A percentile compares a stretch with the other conserved stretches of the same genome.
Conservation (phyloP, 2,113 vertebrate genomes). For the Ovis aries region ARS-UI_Ramb_v3.0 NC_056054.1:21757501-21758000, state of each 20-base stretch:
- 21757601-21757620: not conserved
- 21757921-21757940: not conserved
- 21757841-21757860: not conserved
- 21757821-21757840: not conserved
- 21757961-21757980: not conserved
- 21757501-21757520: not conserved
- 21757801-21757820: not conserved
- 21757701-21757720: not conserved
- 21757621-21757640: not conserved
- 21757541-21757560: not conserved
- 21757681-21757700: not conserved
- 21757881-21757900: conserved; percentile 7
- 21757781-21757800: not conserved
- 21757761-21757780: not conserved
- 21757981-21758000: not conserved
- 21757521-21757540: not conserved
- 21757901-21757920: not conserved
- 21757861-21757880: not conserved
- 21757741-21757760: not conserved
- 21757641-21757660: not conserved
- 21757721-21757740: not conserved
- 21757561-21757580: not conserved
- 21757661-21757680: not conserved
- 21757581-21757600: not conserved
- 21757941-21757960: not conserved